Conservation (phyloP, 2,888 invertebrate species). For the Stenolophus ochropezus region DNA sequence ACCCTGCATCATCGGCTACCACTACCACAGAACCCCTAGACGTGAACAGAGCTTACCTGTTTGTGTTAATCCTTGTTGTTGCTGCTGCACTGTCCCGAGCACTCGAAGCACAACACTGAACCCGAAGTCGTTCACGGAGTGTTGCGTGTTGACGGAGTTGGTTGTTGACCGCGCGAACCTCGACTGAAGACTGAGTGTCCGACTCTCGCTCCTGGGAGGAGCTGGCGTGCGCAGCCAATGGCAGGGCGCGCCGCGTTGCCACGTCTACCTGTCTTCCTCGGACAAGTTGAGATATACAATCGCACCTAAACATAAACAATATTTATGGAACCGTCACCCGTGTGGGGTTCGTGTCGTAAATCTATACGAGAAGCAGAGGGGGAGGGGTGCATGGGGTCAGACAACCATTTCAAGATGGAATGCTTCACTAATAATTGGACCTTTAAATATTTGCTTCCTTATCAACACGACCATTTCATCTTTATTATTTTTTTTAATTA, state of each 20-base stretch:
- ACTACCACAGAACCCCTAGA: too few relatives aligned
- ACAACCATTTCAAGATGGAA: not conserved
- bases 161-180: constrained; percentile 68
- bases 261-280: constrained; percentile 68
- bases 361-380: constrained; percentile 68
- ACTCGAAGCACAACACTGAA: constrained; percentile 25
- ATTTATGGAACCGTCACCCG: constrained; percentile 73
- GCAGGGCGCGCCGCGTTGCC: constrained; percentile 71
- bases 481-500: too few relatives aligned
- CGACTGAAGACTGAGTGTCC: constrained; percentile 68
- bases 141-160: not conserved
- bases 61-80: not conserved
- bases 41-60: too few relatives aligned
- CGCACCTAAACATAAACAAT: constrained; percentile 72
- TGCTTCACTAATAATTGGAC: not conserved
- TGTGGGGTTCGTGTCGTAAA: constrained; percentile 72
- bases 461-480: too few relatives aligned
- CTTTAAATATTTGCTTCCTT: not conserved
- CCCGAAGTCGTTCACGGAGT: not conserved
- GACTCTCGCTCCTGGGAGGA: constrained; percentile 69
- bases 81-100: not conserved
- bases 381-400: not conserved
- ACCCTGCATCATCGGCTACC: not conserved
- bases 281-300: constrained; percentile 66
- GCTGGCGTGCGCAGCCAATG: constrained; percentile 69